Conservation (phyloP, 2,888 invertebrate species). For the Dyspetes luteomarginatus region DNA sequence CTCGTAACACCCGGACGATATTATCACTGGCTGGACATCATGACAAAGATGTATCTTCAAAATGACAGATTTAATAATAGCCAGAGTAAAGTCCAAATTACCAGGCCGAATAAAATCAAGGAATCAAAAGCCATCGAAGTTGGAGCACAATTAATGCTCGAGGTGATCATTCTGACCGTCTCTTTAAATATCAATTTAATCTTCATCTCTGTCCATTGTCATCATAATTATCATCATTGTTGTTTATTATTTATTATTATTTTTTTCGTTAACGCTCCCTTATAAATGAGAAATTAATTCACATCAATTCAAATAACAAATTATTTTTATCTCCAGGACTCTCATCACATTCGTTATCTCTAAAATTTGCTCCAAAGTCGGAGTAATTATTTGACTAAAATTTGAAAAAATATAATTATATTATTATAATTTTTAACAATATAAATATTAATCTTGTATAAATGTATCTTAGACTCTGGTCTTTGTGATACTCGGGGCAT, state of each 20-base stretch:
- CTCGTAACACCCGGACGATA: conserved; percentile 70
- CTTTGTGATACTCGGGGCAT: conserved; percentile 65
- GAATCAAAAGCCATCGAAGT: conserved; percentile 67
- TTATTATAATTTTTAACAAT: background rate
- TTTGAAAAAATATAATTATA: background rate
- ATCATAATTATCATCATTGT: no score
- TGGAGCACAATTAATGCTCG: conserved; percentile 72
- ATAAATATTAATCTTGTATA: background rate
- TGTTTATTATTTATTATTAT: background rate
- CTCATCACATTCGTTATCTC: no score
- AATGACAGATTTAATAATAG: conserved; percentile 29
- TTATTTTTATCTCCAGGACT: no score
- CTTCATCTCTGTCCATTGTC: background rate
- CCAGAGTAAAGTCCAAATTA: conserved; percentile 22
- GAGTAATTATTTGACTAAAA: background rate
- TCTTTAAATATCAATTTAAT: background rate
- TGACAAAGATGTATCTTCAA: conserved; percentile 53
- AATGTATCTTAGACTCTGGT: conserved; percentile 63
- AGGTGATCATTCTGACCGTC: conserved; percentile 64
- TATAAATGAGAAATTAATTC: no score
- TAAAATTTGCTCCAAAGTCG: no score
- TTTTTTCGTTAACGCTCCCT: background rate
- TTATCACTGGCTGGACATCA: conserved; percentile 61
- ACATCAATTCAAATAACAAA: no score
- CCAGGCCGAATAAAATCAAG: conserved; percentile 51